Evolutionary conservation across 37 sponge, comb jelly and placozoan genomes (phyloP).

Genomic region (Tethya wilhelma): DNA sequence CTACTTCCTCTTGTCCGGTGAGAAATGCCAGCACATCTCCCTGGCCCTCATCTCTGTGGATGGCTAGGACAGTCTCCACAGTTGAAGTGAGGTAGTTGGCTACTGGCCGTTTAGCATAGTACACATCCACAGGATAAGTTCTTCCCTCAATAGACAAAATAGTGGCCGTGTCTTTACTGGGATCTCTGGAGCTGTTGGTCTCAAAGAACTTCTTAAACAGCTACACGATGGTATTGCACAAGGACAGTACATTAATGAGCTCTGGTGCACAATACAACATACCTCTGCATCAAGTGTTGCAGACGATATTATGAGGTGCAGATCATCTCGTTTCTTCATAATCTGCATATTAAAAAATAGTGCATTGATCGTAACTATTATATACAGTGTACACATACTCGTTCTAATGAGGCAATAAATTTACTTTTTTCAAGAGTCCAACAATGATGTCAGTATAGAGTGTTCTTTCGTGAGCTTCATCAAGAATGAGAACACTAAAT

Average conservation of each 20-base stretch:
- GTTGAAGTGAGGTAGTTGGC: conserved; percentile 90
- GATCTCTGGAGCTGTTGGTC: conserved; percentile 67
- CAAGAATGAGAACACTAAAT: conserved; percentile 89
- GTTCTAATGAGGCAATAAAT: too few relatives aligned
- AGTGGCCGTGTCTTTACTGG: conserved; percentile 75
- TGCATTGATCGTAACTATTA: neutral
- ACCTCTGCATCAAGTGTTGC: conserved; percentile 98
- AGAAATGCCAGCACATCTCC: conserved; percentile 97
- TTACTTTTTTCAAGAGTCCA: conserved; percentile 91
- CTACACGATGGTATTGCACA: conserved; percentile 11
- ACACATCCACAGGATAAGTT: conserved; percentile 71
- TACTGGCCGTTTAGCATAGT: conserved; percentile 83
- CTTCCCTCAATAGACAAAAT: conserved; percentile 91
- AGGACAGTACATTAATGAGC: neutral
- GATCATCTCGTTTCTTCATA: conserved; percentile 83
- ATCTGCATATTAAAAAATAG: conserved; percentile 47
- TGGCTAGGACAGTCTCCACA: conserved; percentile 83
- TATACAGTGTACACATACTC: neutral
- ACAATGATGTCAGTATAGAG: conserved; percentile 90
- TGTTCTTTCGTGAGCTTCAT: conserved; percentile 97
- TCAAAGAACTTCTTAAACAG: conserved; percentile 92
- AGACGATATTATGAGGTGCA: conserved; percentile 89
- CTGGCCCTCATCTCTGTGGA: conserved; percentile 80
- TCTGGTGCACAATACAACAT: neutral
- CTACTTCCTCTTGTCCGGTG: conserved; percentile 88